Conservation (phyloP, 1,140 invertebrate species). For the Drosophila auraria region DNA sequence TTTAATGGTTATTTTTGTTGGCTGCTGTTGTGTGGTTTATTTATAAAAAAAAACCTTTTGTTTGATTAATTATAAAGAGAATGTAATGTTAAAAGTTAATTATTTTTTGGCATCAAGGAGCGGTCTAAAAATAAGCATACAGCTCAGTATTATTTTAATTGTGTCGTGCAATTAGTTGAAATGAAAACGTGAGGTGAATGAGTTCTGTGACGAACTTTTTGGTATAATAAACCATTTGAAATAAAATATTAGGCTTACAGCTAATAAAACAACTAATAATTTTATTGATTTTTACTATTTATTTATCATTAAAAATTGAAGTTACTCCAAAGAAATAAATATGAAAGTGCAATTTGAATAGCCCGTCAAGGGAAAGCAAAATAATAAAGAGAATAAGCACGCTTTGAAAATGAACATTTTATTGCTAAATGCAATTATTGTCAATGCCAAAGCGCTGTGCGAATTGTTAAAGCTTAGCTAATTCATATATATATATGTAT, state of each 20-base stretch:
- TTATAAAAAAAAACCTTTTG: constrained; percentile 11
- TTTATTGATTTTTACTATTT: too few relatives aligned
- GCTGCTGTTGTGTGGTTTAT: constrained; percentile 9
- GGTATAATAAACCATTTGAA: not conserved
- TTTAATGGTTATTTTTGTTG: constrained; percentile 3
- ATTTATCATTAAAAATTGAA: not conserved
- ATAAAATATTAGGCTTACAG: too few relatives aligned
- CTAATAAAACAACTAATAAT: not conserved
- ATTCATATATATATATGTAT: not conserved
- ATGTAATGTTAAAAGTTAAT: constrained; percentile 28
- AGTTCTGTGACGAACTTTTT: not conserved
- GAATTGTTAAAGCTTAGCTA: not conserved
- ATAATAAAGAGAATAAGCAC: not conserved
- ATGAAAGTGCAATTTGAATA: not conserved
- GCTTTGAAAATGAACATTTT: constrained; percentile 8
- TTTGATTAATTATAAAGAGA: constrained; percentile 7
- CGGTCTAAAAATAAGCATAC: not conserved
- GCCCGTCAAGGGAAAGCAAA: not conserved
- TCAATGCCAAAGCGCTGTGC: constrained; percentile 10
- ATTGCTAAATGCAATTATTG: constrained; percentile 1
- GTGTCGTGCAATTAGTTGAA: constrained; percentile 7
- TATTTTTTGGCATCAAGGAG: constrained; percentile 31
- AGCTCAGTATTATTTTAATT: constrained; percentile 11
- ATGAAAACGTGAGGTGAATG: constrained; percentile 11
- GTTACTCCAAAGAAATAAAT: not conserved